These are phyloP conservation scores for Boulengeromyrus knoepffleri DNA, from an alignment of 2,113 vertebrate genomes.

Conservation along the genomic window DNA sequence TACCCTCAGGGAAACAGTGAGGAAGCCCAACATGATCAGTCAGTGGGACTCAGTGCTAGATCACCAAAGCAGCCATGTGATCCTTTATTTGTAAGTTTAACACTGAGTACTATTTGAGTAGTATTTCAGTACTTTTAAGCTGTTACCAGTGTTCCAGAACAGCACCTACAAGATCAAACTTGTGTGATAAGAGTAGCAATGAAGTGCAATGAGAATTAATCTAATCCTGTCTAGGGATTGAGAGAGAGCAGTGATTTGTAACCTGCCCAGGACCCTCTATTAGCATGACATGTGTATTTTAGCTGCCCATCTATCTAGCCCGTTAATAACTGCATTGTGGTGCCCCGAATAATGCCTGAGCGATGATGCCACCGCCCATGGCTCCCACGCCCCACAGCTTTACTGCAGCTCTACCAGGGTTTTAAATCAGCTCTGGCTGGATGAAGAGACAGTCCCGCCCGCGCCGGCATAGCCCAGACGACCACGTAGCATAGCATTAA, in stretches of 20 bases:
- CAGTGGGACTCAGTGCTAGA: not conserved
- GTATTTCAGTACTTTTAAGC: not conserved
- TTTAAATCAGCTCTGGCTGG: not conserved
- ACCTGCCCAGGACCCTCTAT: not conserved
- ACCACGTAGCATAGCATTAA: not conserved
- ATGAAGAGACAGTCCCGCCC: not conserved
- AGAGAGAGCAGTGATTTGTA: not conserved
- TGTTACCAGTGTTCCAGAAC: not conserved
- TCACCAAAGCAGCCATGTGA: not conserved
- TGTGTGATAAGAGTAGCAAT: not conserved
- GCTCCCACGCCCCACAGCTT: not conserved
- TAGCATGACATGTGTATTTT: not conserved
- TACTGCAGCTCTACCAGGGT: not conserved
- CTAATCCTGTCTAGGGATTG: not conserved
- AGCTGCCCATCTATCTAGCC: not conserved
- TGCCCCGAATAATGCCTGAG: not conserved
- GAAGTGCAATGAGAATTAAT: not conserved
- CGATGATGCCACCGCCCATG: not conserved
- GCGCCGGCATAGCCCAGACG: not conserved
- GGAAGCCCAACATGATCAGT: not conserved
- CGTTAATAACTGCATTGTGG: not conserved
- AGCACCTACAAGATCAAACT: not conserved
- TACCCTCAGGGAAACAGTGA: not conserved
- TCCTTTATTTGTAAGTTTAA: not conserved
- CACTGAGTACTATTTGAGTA: not conserved